Percentiles rank a stretch among this genome's conserved stretches.
Conservation (phyloP, 2,113 vertebrate species). For the Xiphias gladius region DNA sequence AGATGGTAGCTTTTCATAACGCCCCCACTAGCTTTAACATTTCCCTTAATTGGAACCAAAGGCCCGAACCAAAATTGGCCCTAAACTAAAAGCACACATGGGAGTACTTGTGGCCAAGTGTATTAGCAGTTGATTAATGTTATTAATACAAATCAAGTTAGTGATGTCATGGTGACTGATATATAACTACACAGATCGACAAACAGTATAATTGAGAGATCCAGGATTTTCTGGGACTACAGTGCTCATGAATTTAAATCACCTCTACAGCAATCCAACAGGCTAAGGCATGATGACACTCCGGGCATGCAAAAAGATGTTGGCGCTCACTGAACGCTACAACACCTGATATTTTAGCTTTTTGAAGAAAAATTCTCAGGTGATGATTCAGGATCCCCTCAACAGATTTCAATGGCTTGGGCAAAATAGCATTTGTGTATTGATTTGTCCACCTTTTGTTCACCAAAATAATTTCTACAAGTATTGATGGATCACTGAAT, state of each 20-base stretch:
- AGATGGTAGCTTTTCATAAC: slow-evolving; percentile 1
- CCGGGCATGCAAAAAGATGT: not conserved
- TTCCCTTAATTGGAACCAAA: slow-evolving; percentile 5
- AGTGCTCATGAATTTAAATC: not conserved
- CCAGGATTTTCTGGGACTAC: not conserved
- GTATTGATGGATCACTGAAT: no score
- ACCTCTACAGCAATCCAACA: not conserved
- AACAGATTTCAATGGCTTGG: no score
- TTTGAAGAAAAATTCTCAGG: no score
- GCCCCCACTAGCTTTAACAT: not conserved
- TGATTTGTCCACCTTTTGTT: no score
- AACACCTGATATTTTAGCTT: no score
- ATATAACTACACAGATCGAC: not conserved
- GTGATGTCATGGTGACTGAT: not conserved
- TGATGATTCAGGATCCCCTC: no score
- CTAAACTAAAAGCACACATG: slow-evolving; percentile 8
- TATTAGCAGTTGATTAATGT: slow-evolving; percentile 17
- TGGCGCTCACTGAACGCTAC: no score
- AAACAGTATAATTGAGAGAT: no score
- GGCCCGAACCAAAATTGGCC: slow-evolving; percentile 16
- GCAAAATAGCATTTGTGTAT: no score
- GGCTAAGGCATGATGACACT: not conserved
- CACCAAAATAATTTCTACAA: no score
- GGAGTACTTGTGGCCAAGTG: not conserved
- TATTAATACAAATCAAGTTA: not conserved